These are phyloP conservation scores for Macrosiphum euphorbiae DNA, from an alignment of 2,888 invertebrate species.

Conservation along the genomic window DNA sequence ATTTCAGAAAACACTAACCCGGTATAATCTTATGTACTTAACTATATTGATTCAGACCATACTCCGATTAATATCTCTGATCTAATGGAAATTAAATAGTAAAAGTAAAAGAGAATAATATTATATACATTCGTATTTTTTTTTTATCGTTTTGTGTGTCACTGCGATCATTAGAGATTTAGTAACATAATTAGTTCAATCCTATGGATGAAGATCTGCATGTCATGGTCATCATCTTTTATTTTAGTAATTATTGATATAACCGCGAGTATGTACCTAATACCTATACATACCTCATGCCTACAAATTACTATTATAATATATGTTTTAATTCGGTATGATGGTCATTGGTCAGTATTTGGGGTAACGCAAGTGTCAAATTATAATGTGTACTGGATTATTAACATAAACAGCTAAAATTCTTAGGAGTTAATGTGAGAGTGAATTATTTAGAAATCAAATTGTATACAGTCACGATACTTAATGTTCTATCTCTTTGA, in stretches of 20 bases:
- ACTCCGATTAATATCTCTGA: background rate
- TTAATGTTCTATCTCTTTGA: background rate
- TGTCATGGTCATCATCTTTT: slow-evolving; percentile 12
- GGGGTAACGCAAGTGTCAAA: background rate
- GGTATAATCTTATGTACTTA: background rate
- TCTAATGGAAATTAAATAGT: background rate
- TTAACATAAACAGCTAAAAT: background rate
- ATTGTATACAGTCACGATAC: background rate
- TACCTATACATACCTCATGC: background rate
- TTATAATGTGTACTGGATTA: background rate
- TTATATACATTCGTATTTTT: background rate
- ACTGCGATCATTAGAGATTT: background rate
- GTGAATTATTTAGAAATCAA: background rate
- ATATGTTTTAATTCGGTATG: background rate
- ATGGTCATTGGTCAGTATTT: background rate
- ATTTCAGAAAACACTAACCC: too few species aligned
- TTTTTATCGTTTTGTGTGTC: background rate
- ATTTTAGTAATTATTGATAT: background rate
- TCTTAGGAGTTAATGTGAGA: background rate
- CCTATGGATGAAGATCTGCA: background rate
- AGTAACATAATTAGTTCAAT: slow-evolving; percentile 20
- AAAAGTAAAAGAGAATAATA: background rate
- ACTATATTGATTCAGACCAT: background rate
- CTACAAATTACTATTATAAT: background rate
- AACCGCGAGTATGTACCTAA: background rate